phyloP scores from a whole-genome alignment of 2,797 vertebrate species.

The Margarornis squamiger region DNA sequence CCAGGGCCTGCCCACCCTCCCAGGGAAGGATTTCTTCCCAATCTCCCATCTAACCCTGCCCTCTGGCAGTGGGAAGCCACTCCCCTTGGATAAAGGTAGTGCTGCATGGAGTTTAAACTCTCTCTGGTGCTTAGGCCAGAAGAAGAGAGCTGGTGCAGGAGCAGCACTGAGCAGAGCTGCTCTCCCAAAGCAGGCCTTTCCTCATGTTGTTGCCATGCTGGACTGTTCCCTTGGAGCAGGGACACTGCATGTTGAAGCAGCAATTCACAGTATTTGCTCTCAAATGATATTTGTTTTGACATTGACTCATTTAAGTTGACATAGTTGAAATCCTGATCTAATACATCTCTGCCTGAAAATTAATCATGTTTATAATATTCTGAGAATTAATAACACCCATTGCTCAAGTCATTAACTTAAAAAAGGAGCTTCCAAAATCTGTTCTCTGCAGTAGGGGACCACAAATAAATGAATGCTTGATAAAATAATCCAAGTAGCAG shows the following conservation, averaged over 20 bases:
- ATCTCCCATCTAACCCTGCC: background rate
- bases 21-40: background rate
- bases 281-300: constrained; percentile 83
- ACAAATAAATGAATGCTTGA: constrained; percentile 96
- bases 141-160: background rate
- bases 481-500: constrained; percentile 98
- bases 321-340: constrained; percentile 83
- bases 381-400: constrained; percentile 90
- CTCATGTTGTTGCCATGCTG: background rate
- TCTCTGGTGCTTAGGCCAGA: background rate
- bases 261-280: constrained; percentile 52
- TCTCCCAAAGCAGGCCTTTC: background rate
- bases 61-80: background rate
- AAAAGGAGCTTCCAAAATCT: constrained; percentile 85
- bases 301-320: constrained; percentile 85
- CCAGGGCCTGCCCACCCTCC: background rate
- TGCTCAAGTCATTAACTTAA: constrained; percentile 91
- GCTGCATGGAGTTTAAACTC: background rate
- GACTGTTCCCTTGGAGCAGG: constrained; percentile 15
- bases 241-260: constrained; percentile 8
- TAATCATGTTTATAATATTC: constrained; percentile 98
- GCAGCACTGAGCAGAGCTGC: background rate
- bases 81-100: background rate
- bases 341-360: constrained; percentile 94
- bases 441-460: constrained; percentile 82